Percentiles rank a stretch among this genome's conserved stretches.
Evolutionary conservation across 2,113 vertebrate species (phyloP).

Genomic region (Cricetomys ansorgei): DNA sequence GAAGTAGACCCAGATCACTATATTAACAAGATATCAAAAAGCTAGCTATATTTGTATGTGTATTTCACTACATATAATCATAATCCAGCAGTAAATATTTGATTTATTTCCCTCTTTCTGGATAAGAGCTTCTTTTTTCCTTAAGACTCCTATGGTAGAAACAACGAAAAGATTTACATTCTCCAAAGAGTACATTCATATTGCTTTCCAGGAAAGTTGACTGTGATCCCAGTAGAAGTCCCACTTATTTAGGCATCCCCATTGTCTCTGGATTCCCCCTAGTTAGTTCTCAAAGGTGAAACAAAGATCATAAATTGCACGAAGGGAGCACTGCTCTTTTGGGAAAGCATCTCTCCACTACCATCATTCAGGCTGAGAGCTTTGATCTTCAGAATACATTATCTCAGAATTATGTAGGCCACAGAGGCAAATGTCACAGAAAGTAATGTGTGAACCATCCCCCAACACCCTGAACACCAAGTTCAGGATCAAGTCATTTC

Average conservation of each 20-base stretch:
- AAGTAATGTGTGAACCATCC: slow-evolving; percentile 33
- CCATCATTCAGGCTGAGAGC: neutral
- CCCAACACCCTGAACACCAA: neutral
- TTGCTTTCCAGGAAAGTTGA: neutral
- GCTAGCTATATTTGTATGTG: neutral
- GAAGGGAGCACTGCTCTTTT: neutral
- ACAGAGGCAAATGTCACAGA: slow-evolving; percentile 44
- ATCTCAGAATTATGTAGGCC: neutral
- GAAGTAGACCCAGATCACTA: neutral
- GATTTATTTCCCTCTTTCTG: neutral
- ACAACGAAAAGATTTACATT: slow-evolving; percentile 4
- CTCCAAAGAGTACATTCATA: neutral
- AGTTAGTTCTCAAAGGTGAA: slow-evolving; percentile 8
- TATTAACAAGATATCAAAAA: neutral
- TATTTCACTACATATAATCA: neutral
- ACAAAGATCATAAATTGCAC: neutral
- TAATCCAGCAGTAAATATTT: neutral
- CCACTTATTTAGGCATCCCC: neutral
- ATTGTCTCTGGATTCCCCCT: neutral
- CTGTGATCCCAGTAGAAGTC: neutral
- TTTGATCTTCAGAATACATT: slow-evolving; percentile 40
- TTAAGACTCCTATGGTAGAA: neutral
- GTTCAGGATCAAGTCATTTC: neutral
- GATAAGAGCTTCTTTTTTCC: neutral
- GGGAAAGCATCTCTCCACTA: neutral